Evolutionary conservation across 2,797 vertebrate genomes (phyloP).

Genomic region (Chiloscyllium punctatum): DNA sequence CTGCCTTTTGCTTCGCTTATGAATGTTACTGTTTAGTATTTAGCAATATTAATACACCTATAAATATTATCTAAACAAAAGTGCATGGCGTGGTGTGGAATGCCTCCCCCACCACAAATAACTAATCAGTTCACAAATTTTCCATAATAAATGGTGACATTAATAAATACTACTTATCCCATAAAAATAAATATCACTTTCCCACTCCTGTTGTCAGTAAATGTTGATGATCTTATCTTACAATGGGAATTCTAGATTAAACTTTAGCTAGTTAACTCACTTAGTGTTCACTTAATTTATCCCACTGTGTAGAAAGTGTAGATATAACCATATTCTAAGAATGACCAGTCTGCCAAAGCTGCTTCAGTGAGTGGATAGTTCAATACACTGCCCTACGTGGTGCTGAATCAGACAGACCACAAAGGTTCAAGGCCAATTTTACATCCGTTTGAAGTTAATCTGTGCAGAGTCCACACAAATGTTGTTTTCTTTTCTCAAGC

Average conservation of each 20-base stretch:
- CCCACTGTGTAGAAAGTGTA: not conserved
- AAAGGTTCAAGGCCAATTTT: not conserved
- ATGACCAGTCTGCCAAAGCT: not conserved
- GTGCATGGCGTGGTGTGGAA: not conserved
- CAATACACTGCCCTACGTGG: not conserved
- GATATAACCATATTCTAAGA: not conserved
- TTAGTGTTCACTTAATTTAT: not conserved
- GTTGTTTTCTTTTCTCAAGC: not conserved
- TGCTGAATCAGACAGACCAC: not conserved
- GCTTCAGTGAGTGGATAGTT: not conserved
- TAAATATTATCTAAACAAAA: not conserved
- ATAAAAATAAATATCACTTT: not conserved
- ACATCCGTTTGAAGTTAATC: not conserved
- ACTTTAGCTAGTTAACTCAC: not conserved
- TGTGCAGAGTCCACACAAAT: not conserved
- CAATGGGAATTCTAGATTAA: not conserved
- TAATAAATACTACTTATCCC: too few relatives aligned
- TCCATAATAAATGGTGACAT: not conserved
- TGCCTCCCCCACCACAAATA: not conserved
- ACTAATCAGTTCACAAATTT: not conserved
- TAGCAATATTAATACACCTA: not conserved
- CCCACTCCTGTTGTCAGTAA: not conserved
- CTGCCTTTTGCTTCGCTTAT: not conserved
- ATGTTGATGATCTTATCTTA: not conserved
- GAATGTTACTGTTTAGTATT: not conserved